A percentile compares a stretch with the other conserved stretches of the same genome.
These are phyloP conservation scores for Erannis defoliaria DNA, from an alignment of 2,888 invertebrate species.

Conservation along the genomic window DNA sequence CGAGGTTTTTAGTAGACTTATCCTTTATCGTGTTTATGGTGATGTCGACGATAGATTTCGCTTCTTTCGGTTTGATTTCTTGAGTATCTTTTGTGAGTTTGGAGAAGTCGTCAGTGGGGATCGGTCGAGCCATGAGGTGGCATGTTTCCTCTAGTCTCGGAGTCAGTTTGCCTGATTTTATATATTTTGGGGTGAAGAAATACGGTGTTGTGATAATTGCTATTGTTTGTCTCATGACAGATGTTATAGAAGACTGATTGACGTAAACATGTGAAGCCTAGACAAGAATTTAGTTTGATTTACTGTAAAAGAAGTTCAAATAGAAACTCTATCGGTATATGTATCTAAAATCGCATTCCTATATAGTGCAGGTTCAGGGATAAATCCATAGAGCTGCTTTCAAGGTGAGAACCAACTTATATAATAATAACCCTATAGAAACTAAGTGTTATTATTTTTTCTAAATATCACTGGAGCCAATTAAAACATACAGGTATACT, in stretches of 20 bases:
- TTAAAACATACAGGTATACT: too few species aligned
- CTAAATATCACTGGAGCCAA: too few species aligned
- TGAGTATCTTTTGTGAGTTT: conserved; percentile 44
- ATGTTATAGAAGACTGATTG: conserved; percentile 4
- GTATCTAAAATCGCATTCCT: too few species aligned
- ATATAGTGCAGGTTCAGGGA: too few species aligned
- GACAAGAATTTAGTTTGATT: background rate
- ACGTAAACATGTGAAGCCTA: background rate
- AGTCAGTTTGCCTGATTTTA: conserved; percentile 23
- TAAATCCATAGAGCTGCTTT: too few species aligned
- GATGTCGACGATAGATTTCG: conserved; percentile 57
- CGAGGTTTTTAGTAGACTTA: conserved; percentile 63
- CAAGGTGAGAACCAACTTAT: too few species aligned
- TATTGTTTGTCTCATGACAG: conserved; percentile 3
- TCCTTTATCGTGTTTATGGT: conserved; percentile 60
- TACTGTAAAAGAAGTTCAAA: background rate
- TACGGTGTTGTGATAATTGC: conserved; percentile 4
- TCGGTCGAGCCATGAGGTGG: conserved; percentile 69
- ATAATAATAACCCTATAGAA: too few species aligned
- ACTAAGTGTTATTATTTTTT: too few species aligned
- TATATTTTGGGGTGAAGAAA: conserved; percentile 8
- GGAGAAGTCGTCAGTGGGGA: conserved; percentile 56
- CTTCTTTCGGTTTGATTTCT: conserved; percentile 55
- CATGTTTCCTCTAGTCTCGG: conserved; percentile 48
- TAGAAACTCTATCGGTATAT: too few species aligned